Base-by-base conservation (phyloP, 53 echinoderm and acorn worm species). In the Hippasteria phrygiana region DNA sequence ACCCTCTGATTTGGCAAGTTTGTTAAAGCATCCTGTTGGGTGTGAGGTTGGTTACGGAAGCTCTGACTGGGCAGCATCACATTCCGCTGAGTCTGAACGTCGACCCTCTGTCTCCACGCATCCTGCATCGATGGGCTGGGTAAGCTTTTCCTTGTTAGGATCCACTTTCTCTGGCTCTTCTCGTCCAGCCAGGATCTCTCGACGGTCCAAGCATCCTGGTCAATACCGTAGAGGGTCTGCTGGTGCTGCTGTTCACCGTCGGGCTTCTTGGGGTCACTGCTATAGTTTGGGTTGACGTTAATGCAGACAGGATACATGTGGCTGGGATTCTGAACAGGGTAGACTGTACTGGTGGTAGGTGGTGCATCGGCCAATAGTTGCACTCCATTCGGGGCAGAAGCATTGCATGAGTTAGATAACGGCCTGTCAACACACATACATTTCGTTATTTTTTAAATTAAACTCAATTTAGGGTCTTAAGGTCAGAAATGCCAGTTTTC, bases 301-400 rank as follows among this genome's bases (percentile, higher is more conserved):
- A 81, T 43, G 62, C 40, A 27, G 33, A 81, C 43, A 37, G 81
- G 71, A 13, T 71, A 85, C 47, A 31, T 29, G 18, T 43, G 17
- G 3, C 10, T 18, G 7, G 42, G 46, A 14, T n/a, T 63, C 20
- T 63, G 42, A 28, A 12, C 65, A 1, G 47, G 56, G 55, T 24
- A 32, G 78, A 6, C 13, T 39, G 59, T 2, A 3, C 40, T 39
- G n/a, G 39, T 47, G 12, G 38, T 24, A 13, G 78, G n/a, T 20
- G 39, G 39, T 55, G 59, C 55, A 78, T 32, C 33, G 22, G 20
- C 40, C 13, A 31, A 17, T 10, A 37, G 22, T 5, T 62, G 22
- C 17, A 3, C 59, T 56, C 78, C 78, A 26, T 37, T 37, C 3
- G 20, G 41, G 1, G 78, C 36, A 22, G 17, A 50, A 35, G 29